phyloP scores from a whole-genome alignment of 2,113 vertebrate genomes.

The Prolemur simus region DNA sequence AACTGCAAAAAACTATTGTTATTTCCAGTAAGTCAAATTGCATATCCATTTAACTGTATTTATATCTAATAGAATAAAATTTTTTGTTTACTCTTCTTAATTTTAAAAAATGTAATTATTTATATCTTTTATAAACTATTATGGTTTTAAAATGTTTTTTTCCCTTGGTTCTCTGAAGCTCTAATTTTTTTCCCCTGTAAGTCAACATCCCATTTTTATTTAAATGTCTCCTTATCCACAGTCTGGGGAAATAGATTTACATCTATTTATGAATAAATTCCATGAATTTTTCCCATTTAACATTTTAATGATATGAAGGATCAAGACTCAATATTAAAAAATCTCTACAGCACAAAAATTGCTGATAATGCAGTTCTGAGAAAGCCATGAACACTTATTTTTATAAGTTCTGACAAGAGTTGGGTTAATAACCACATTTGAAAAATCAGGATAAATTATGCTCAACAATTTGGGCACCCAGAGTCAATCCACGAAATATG shows the following conservation, averaged over 20 bases:
- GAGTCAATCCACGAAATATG: background rate
- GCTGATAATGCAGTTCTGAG: background rate
- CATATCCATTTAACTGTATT: constrained; percentile 33
- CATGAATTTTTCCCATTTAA: background rate
- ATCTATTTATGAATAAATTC: constrained; percentile 5
- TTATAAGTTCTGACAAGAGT: background rate
- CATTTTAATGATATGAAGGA: background rate
- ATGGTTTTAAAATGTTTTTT: background rate
- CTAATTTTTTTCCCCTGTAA: background rate
- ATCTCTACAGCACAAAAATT: background rate
- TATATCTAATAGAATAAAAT: constrained; percentile 21
- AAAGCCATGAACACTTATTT: background rate
- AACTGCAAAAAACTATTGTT: constrained; percentile 33
- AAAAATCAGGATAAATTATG: background rate
- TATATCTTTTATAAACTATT: constrained; percentile 22
- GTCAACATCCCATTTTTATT: background rate
- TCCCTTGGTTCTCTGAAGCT: background rate
- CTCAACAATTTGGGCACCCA: background rate
- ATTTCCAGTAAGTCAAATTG: constrained; percentile 53
- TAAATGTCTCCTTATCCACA: background rate
- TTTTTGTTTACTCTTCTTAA: constrained; percentile 35
- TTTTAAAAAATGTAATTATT: constrained; percentile 28
- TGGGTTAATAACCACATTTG: background rate
- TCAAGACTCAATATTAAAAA: background rate
- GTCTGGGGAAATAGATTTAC: background rate